Evolutionary conservation across 2,113 vertebrate genomes (phyloP), one percentile per base, ranked within the genome.

Genomic region (Chascanopsetta lugubris): DNA sequence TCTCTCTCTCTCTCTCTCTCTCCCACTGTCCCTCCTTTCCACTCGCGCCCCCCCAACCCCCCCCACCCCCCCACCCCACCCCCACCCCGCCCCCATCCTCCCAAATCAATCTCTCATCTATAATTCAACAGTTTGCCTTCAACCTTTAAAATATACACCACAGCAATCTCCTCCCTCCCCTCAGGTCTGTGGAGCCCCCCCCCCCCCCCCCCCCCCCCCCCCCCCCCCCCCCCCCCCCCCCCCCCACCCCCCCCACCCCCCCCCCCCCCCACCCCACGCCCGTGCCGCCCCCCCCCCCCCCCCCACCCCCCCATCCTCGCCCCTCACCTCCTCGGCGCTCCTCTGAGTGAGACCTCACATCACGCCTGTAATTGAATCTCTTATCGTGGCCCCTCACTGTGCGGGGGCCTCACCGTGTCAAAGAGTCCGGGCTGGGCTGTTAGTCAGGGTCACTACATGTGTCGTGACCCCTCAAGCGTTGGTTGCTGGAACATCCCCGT

Each of bases 61-160:
- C n/a, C n/a, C 11, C 67, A 40, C 20, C 48, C 26, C 54, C 27
- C 10, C 24, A 13, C 25, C 47, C 57, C 36, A 18, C 1, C 38
- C 20, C 61, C n/a, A 22, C 40, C 51, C 53, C 34, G 60, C 32
- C 58, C 53, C 58, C 46, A n/a, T 46, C 61, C 66, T 61, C 71
- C 78, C 73, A 82, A 90, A 90, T 90, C 88, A 90, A 90, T 90
- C 70, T 66, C 88, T 90, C 85, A 90, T 90, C 87, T 88, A 88
- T 90, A 87, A 90, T 90, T 90, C 87, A 90, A 77, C 85, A 90
- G 85, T 86, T 85, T 88, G 83, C 83, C 83, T 87, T 87, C 82
- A 88, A 84, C 86, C 86, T 83, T 87, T 90, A 88, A 85, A 88
- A 87, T 81, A 86, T 81, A 88, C 84, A 88, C 86, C 80, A 76